Evolutionary conservation across 2,888 invertebrate species (phyloP), one percentile per base, ranked within the genome.

Genomic region (Brachycybe producta): DNA sequence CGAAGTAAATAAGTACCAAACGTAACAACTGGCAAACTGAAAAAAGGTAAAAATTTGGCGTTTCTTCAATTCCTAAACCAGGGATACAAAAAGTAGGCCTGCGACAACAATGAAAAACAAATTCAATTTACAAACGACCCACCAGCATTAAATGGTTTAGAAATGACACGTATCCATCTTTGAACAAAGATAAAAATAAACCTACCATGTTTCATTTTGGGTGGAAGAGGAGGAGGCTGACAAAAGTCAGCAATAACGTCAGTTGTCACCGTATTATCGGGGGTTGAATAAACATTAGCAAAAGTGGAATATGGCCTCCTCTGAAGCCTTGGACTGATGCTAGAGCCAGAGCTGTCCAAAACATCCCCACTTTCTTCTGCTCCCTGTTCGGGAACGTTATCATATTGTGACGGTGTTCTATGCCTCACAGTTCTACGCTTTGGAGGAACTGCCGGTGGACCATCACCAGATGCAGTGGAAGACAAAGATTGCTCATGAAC

Each of bases 141-240:
- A n/a, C n/a, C n/a, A n/a, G n/a, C n/a, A n/a, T n/a, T n/a, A n/a
- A n/a, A n/a, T n/a, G n/a, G n/a, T n/a, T n/a, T n/a, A n/a, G n/a
- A n/a, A n/a, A n/a, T n/a, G n/a, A n/a, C n/a, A n/a, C n/a, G n/a
- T n/a, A n/a, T n/a, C n/a, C n/a, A n/a, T n/a, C n/a, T n/a, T n/a
- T n/a, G n/a, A n/a, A n/a, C n/a, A n/a, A n/a, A n/a, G n/a, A n/a
- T n/a, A n/a, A n/a, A n/a, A n/a, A n/a, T n/a, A 15, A 48, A 60
- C 90, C 85, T 78, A 90, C 91, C 91, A 75, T 92, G 85, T 69
- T 84, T 83, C 70, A 90, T 90, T 73, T 92, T 92, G 40, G 84
- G 80, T 36, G 92, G 92, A 57, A 92, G 71, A 44, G 92, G 92
- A 55, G 92, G 92, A 55, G 66, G 66, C 52, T 62, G 61, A 11